phyloP scores from a whole-genome alignment of 2,797 vertebrate species.

The Gephyroberyx darwinii region DNA sequence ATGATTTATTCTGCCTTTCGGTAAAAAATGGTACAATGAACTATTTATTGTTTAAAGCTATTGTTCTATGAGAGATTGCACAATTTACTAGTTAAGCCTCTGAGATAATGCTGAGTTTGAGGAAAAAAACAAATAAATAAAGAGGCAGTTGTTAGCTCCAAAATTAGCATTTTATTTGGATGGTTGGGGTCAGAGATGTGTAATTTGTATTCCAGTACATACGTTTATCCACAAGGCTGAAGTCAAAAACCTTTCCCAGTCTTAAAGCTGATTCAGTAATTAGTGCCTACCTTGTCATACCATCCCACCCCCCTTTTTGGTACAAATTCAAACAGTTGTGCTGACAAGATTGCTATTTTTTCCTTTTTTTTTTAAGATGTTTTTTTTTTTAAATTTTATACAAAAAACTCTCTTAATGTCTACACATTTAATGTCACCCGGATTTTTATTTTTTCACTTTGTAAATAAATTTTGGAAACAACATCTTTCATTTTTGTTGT shows the following conservation, averaged over 20 bases:
- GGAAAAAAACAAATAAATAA: slow-evolving; percentile 64
- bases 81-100: slow-evolving; percentile 60
- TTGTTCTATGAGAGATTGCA: slow-evolving; percentile 55
- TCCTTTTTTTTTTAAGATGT: slow-evolving; percentile 51
- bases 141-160: slow-evolving; percentile 91
- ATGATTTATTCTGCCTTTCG: slow-evolving; percentile 55
- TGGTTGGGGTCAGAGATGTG: slow-evolving; percentile 97
- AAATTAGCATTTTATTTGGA: slow-evolving; percentile 99
- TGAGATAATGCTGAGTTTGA: slow-evolving; percentile 48
- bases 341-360: slow-evolving; percentile 88
- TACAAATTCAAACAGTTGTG: slow-evolving; percentile 99
- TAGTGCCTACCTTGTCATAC: slow-evolving; percentile 81
- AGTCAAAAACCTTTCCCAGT: slow-evolving; percentile 89
- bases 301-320: slow-evolving; percentile 86
- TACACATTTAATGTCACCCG: slow-evolving; percentile 90
- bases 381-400: slow-evolving; percentile 71
- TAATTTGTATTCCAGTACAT: slow-evolving; percentile 95
- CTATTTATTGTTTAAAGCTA: slow-evolving; percentile 29
- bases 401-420: slow-evolving; percentile 79
- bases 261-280: slow-evolving; percentile 90
- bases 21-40: slow-evolving; percentile 17
- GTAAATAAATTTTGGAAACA: slow-evolving; percentile 95
- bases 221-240: slow-evolving; percentile 93
- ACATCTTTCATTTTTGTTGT: slow-evolving; percentile 88
- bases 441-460: slow-evolving; percentile 86